Conservation (phyloP, 1,140 invertebrate species). For the Trachymyrmex cornetzi region DNA sequence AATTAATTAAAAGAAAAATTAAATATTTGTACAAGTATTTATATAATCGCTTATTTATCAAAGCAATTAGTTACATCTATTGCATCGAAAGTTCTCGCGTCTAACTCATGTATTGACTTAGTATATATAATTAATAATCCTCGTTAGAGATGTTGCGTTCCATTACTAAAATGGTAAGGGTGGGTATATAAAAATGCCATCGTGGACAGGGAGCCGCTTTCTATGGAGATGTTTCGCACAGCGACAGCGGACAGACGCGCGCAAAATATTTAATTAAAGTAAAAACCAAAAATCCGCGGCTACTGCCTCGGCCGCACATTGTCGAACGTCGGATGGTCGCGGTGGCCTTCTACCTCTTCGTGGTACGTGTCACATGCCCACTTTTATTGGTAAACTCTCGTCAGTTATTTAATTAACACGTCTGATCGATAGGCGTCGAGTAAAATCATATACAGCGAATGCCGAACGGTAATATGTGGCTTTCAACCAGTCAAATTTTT, state of each 20-base stretch:
- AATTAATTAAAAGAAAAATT: not conserved
- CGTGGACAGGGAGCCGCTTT: slow-evolving; percentile 61
- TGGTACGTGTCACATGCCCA: slow-evolving; percentile 68
- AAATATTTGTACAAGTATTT: not conserved
- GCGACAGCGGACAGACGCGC: slow-evolving; percentile 59
- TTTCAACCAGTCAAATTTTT: slow-evolving; percentile 46
- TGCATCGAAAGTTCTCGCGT: not conserved
- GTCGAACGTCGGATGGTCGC: slow-evolving; percentile 64
- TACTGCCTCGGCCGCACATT: slow-evolving; percentile 71
- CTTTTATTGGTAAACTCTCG: slow-evolving; percentile 76
- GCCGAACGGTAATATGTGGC: slow-evolving; percentile 57
- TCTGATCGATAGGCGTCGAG: slow-evolving; percentile 59
- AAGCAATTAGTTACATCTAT: not conserved
- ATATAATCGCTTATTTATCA: not conserved
- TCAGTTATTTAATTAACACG: slow-evolving; percentile 77
- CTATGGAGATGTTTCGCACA: slow-evolving; percentile 65
- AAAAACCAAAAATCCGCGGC: slow-evolving; percentile 79
- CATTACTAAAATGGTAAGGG: slow-evolving; percentile 15
- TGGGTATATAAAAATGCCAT: slow-evolving; percentile 58
- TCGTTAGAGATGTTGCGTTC: slow-evolving; percentile 7
- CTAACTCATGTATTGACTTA: not conserved
- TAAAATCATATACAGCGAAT: slow-evolving; percentile 63
- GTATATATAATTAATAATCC: slow-evolving; percentile 5
- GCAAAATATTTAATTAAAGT: slow-evolving; percentile 81
- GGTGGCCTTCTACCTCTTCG: slow-evolving; percentile 63